phyloP scores from a whole-genome alignment of 2,888 invertebrate species.

The Eretmocerus hayati region DNA sequence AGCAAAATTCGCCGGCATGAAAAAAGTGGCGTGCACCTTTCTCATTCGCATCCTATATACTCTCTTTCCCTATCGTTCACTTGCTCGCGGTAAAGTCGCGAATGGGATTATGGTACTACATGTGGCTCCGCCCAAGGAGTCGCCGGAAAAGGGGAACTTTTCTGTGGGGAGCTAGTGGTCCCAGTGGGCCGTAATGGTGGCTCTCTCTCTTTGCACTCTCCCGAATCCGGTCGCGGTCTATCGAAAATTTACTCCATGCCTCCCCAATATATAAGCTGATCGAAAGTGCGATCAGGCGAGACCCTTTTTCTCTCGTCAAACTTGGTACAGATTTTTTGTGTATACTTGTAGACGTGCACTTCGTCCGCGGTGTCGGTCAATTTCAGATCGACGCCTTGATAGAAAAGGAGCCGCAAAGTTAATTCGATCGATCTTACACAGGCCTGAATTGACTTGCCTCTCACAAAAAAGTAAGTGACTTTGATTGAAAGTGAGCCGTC shows the following conservation, averaged over 20 bases:
- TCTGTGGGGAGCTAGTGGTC: not conserved
- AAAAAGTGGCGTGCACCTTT: not conserved
- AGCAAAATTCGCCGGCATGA: too few species aligned
- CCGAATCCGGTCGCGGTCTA: not conserved
- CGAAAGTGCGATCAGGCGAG: conserved; percentile 6
- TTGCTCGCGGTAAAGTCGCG: not conserved
- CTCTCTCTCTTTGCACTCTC: not conserved
- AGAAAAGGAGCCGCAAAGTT: too few species aligned
- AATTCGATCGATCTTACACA: too few species aligned
- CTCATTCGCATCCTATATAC: not conserved
- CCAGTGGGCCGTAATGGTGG: too few species aligned
- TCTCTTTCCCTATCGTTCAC: not conserved
- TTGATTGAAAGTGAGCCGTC: too few species aligned
- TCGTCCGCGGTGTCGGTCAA: not conserved
- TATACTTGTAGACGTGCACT: not conserved
- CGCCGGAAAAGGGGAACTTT: conserved; percentile 4
- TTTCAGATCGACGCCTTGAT: not conserved
- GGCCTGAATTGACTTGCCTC: too few species aligned
- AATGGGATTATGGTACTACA: conserved; percentile 11
- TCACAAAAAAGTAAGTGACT: too few species aligned
- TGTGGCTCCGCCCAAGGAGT: conserved; percentile 7
- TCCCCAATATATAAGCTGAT: too few species aligned
- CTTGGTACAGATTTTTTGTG: not conserved
- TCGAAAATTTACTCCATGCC: too few species aligned
- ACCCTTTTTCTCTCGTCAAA: not conserved